Conservation (phyloP, 2,888 invertebrate genomes). For the Lacanobia oleracea region DNA sequence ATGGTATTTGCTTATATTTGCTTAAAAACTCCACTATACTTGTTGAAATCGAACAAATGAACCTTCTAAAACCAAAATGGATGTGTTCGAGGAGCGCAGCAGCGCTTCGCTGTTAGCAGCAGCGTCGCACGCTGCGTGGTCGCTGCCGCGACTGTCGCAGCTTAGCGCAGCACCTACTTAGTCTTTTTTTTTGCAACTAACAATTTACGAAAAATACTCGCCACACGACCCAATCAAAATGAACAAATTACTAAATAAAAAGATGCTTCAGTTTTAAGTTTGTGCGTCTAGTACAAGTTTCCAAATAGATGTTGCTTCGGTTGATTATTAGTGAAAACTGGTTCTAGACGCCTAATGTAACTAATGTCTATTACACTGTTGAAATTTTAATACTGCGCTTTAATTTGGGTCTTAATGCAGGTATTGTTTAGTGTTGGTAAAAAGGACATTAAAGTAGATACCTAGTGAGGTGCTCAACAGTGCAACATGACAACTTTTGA, state of each 20-base stretch:
- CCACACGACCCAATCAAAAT: neutral
- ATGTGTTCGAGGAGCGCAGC: neutral
- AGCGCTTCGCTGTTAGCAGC: conserved; percentile 8
- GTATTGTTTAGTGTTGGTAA: neutral
- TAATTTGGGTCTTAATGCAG: neutral
- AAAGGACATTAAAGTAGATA: neutral
- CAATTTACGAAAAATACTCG: neutral
- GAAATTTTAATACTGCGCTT: neutral
- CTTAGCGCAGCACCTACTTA: too few species aligned
- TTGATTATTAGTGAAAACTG: neutral
- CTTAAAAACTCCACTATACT: neutral
- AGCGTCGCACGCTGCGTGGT: neutral
- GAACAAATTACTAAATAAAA: neutral
- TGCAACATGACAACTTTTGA: too few species aligned
- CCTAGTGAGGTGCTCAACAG: neutral
- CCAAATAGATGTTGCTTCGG: neutral
- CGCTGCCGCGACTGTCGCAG: too few species aligned
- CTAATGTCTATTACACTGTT: neutral
- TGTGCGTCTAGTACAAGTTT: neutral
- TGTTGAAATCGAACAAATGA: neutral
- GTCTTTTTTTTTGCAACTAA: neutral
- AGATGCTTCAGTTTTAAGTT: neutral
- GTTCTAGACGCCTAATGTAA: neutral
- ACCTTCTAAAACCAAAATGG: neutral
- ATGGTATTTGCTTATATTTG: neutral